Evolutionary conservation across 2,797 vertebrate species (phyloP), one percentile per base, ranked within the genome.

Genomic region (Loris lydekkerianus): DNA sequence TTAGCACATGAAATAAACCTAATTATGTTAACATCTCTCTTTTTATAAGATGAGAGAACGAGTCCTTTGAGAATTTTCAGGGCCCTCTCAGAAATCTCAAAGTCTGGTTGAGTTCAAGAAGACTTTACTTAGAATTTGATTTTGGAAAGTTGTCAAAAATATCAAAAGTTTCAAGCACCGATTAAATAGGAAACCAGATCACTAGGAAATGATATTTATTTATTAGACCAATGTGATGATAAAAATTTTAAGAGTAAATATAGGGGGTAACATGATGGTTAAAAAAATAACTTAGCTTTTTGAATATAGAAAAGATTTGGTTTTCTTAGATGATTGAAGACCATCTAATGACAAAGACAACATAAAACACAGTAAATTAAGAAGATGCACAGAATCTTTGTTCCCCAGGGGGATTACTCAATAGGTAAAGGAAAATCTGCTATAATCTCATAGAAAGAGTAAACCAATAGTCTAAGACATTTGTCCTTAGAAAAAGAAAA

Each of bases 41-140:
- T 84, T 86, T 76, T 65, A 61, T 11, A 81, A 84, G 15, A 25
- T 75, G 37, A 87, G 37, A 40, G 29, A 86, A 83, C 6, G 91
- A 61, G 43, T 86, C 17, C 37, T 67, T 67, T 89, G 85, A 73
- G 60, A 80, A 25, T 83, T 96, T 86, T 13, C 21, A 60, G 31
- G 31, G 5, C 18, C 7, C 7, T 43, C 76, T 56, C 29, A 56
- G n/a, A 86, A 75, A 89, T 65, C 21, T 86, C 69, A 81, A 90
- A 84, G 60, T 80, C 43, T 93, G 21, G 89, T 70, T 53, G 34
- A 86, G 29, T 37, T 84, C 37, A 89, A 70, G 29, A 94, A 80
- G 63, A 75, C 80, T 84, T 89, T 20, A 75, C 75, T 95, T 92
- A 81, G 34, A 87, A 86, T 93, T 78, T 83, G 70, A 84, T 75